Conservation (phyloP, 2,113 vertebrate species). For the Oreochromis aureus region DNA sequence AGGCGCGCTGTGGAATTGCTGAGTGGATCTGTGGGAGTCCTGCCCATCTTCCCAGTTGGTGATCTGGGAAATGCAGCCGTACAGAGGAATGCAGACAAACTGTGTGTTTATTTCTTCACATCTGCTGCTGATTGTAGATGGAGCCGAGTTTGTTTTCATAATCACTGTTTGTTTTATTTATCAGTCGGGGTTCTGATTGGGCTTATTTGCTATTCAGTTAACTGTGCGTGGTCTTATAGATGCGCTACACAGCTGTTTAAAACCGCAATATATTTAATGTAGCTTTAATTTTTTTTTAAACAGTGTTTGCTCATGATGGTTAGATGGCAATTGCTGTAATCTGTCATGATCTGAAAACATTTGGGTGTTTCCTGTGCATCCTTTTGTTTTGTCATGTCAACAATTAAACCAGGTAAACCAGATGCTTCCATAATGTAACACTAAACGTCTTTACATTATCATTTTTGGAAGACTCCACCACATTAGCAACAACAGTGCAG, state of each 20-base stretch:
- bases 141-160: conserved; percentile 37
- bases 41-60: not conserved
- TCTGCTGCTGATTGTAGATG: conserved; percentile 45
- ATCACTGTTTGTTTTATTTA: conserved; percentile 37
- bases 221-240: not conserved
- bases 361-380: not conserved
- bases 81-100: conserved; percentile 28
- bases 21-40: conserved; percentile 30
- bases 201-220: not conserved
- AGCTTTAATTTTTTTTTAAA: not conserved
- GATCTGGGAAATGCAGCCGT: conserved; percentile 9
- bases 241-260: not conserved
- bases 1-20: conserved; percentile 13
- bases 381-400: not conserved
- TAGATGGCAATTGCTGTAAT: not conserved
- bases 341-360: not conserved
- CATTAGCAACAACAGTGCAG: not conserved
- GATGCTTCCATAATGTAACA: not conserved
- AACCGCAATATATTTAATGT: not conserved
- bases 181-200: conserved; percentile 1
- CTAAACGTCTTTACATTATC: not conserved
- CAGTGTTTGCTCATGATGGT: not conserved
- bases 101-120: conserved; percentile 33
- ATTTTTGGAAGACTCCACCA: not conserved
- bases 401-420: not conserved